Evolutionary conservation across 2,888 invertebrate genomes (phyloP), one percentile per base, ranked within the genome.

Genomic region (Poecilus cupreus): DNA sequence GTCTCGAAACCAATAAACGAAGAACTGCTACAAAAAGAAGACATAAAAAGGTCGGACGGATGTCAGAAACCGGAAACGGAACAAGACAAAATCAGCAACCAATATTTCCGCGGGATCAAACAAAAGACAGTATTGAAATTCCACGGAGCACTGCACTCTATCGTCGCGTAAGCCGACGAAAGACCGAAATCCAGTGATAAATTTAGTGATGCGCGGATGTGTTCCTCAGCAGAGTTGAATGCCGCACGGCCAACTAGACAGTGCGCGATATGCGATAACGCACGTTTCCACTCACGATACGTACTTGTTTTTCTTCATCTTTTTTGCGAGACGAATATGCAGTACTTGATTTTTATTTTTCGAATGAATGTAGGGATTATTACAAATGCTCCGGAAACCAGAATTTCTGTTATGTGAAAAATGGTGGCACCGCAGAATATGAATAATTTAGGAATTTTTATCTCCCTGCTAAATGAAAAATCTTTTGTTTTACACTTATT

Each of bases 71-170:
- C 54, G 72, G 54, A 70, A 64, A 80, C 80, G 57, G 57, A 80
- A 72, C 70, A 68, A 49, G 49, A 54, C 51, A 51, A 79, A 70
- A 79, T 70, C 49, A 79, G 72, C 54, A 54, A 72, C 37, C 80
- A 80, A 80, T 80, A 80, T 80, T 51, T 80, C 70, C 49, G 22
- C 5, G 39, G 72, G 80, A 80, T 80, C 80, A 80, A 80, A 70
- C 80, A 80, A 72, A 64, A 80, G 72, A 54, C 72, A 72, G 51
- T 80, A 80, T 80, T 80, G 80, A 80, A 80, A 80, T 72, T 80
- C 57, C 72, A 80, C 43, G 57, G 72, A 13, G 70, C 10, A 10
- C 16, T 80, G 72, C 80, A 80, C 72, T 80, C 57, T 72, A 80
- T 72, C 80, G 68, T 10, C 24, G 64, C 37, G 32, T n/a, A 39